Conservation (phyloP, 2,113 vertebrate genomes). For the Aix galericulata region DNA sequence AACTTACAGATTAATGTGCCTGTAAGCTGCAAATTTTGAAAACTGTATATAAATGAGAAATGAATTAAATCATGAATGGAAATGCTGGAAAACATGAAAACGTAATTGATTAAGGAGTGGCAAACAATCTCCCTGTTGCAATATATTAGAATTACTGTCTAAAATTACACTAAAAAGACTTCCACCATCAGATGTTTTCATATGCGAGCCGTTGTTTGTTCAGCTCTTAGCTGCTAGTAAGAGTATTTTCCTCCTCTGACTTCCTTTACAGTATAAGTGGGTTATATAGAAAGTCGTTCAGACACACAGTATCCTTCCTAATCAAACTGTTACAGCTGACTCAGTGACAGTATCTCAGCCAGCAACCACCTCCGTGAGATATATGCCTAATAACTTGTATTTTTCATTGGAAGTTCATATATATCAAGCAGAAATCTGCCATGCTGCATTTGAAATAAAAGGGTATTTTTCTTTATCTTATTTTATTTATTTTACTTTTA, state of each 20-base stretch:
- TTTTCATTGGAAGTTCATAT: neutral
- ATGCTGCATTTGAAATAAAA: neutral
- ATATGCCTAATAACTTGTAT: neutral
- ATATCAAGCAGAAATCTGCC: neutral
- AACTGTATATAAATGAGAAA: neutral
- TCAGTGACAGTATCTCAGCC: neutral
- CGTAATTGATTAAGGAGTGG: neutral
- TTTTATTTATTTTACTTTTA: neutral
- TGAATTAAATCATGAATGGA: neutral
- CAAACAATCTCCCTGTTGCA: neutral
- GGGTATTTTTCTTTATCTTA: neutral
- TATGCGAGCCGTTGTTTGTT: neutral
- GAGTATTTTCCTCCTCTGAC: neutral
- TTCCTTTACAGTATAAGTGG: neutral
- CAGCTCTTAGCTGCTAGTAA: neutral
- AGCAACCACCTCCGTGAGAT: neutral
- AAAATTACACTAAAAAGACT: neutral
- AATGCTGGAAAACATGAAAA: neutral
- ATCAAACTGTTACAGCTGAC: neutral
- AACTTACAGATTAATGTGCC: neutral
- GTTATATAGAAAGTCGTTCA: constrained; percentile 8
- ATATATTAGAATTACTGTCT: neutral
- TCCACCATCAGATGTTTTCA: neutral
- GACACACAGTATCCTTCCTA: neutral
- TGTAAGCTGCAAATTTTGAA: constrained; percentile 17